These are phyloP conservation scores for Hystrix cristata DNA, from an alignment of 2,113 vertebrate species.

Conservation along the genomic window DNA sequence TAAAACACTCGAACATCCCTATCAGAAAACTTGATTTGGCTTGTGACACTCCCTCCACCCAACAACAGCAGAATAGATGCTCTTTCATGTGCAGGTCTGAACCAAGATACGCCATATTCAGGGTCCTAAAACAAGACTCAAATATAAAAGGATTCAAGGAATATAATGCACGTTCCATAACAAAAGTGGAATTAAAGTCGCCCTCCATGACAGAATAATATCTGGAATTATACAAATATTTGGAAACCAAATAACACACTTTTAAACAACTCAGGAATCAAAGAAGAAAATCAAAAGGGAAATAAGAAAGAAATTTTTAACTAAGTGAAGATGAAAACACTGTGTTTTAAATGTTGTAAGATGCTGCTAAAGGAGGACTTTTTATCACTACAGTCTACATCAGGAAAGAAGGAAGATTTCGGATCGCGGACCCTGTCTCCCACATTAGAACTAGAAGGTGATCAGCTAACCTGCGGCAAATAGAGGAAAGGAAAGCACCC, in stretches of 20 bases:
- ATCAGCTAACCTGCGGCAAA: neutral
- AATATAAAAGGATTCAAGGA: neutral
- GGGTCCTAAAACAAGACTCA: neutral
- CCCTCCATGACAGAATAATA: neutral
- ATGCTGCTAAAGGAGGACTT: accelerated
- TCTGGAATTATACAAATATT: neutral
- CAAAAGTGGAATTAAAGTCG: neutral
- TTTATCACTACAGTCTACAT: accelerated
- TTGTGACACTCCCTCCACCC: too few relatives aligned
- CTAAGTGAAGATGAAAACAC: neutral
- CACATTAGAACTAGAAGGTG: neutral
- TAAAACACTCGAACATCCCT: accelerated
- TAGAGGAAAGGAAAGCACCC: neutral
- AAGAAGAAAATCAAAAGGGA: neutral
- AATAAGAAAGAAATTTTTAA: neutral
- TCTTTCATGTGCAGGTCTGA: neutral
- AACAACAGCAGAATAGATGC: accelerated
- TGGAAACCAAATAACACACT: neutral
- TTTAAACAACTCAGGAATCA: neutral
- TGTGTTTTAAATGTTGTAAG: neutral
- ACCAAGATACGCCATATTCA: neutral
- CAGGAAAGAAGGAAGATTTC: neutral
- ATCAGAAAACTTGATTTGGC: accelerated
- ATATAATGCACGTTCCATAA: too few relatives aligned
- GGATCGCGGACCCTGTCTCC: neutral